Evolutionary conservation across 2,888 invertebrate species (phyloP).

Genomic region (Metellina segmentata): DNA sequence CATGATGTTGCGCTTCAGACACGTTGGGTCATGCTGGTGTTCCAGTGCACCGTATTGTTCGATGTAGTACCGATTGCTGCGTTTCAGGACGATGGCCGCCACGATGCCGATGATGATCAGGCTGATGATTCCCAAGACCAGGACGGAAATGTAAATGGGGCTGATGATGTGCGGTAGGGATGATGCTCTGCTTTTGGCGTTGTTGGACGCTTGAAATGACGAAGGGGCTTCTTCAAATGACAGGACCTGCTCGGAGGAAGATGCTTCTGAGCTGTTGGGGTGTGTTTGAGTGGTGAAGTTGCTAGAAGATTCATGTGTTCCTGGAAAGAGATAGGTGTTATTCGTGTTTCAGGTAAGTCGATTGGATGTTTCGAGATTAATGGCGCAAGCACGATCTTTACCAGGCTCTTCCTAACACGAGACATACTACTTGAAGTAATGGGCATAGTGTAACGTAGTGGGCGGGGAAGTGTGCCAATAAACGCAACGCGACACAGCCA

Average conservation of each 20-base stretch:
- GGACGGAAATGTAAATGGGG: conserved; percentile 81
- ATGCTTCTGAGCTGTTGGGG: not conserved
- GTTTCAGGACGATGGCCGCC: conserved; percentile 80
- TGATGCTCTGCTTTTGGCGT: conserved; percentile 27
- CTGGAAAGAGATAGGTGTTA: not conserved
- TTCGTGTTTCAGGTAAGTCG: too few species aligned
- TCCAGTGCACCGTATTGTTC: conserved; percentile 74
- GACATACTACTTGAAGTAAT: too few species aligned
- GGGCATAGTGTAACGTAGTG: too few species aligned
- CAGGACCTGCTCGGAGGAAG: not conserved
- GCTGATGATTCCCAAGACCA: conserved; percentile 81
- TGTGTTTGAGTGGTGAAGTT: not conserved
- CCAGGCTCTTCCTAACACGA: too few species aligned
- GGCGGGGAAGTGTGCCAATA: too few species aligned
- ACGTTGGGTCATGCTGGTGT: conserved; percentile 55
- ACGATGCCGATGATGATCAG: conserved; percentile 80
- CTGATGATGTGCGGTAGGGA: conserved; percentile 78
- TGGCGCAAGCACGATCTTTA: too few species aligned
- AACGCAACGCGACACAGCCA: too few species aligned
- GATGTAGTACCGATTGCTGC: conserved; percentile 78
- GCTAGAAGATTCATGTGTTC: not conserved
- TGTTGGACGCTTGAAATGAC: not conserved
- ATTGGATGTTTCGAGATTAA: too few species aligned
- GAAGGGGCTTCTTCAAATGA: conserved; percentile 26
- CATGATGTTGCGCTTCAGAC: conserved; percentile 60